These are phyloP conservation scores for Microcebus tavaratra DNA, from an alignment of 2,113 vertebrate species.

Conservation along the genomic window DNA sequence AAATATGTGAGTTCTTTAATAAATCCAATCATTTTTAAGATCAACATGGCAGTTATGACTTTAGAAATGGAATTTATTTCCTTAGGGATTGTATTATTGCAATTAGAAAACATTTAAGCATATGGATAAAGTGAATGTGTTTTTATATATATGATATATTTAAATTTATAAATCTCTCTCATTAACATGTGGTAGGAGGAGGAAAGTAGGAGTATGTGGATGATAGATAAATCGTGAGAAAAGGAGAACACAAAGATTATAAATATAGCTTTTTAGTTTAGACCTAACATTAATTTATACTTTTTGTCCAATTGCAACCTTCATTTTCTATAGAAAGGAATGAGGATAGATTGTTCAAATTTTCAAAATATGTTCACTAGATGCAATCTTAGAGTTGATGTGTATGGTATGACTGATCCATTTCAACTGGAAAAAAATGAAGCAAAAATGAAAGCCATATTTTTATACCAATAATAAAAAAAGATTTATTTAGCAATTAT, in stretches of 20 bases:
- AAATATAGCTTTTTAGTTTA: background rate
- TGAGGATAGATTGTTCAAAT: background rate
- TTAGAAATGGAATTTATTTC: background rate
- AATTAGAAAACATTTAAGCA: background rate
- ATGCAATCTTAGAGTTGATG: background rate
- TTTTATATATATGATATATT: background rate
- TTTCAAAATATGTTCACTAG: background rate
- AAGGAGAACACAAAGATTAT: background rate
- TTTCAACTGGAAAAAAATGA: background rate
- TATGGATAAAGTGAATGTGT: background rate
- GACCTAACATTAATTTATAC: background rate
- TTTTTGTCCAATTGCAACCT: background rate
- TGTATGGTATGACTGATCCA: background rate
- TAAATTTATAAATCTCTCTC: background rate
- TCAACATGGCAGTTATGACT: background rate
- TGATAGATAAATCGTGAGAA: conserved; percentile 11
- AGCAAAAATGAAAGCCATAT: background rate
- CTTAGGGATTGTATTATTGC: background rate
- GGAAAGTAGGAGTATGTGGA: background rate
- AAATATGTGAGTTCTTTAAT: background rate
- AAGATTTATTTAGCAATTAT: background rate
- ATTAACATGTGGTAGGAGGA: background rate
- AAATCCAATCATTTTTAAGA: background rate
- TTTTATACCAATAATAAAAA: background rate
- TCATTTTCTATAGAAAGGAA: background rate